Conservation (phyloP, 2,113 vertebrate genomes). For the human region DNA sequence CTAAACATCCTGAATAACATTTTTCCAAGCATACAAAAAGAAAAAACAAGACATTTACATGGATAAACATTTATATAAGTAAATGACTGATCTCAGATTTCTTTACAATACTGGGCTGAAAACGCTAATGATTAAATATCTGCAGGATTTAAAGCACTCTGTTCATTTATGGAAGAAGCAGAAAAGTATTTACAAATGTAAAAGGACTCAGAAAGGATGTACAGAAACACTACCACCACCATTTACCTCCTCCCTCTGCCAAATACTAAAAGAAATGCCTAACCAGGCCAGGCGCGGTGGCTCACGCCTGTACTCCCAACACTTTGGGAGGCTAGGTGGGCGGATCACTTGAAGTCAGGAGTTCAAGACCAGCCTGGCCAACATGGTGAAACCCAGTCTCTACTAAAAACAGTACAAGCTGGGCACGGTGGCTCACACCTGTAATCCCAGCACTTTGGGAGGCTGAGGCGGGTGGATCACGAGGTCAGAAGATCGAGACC, state of each 20-base stretch:
- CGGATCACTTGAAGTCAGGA: too few relatives aligned
- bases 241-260: neutral
- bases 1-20: neutral
- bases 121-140: neutral
- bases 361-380: too few relatives aligned
- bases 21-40: constrained; percentile 10
- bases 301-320: too few relatives aligned
- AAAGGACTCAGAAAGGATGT: neutral
- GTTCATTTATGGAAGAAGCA: neutral
- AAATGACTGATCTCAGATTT: constrained; percentile 26
- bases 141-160: neutral
- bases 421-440: too few relatives aligned
- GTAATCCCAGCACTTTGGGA: too few relatives aligned
- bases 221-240: neutral
- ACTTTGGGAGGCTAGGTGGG: too few relatives aligned
- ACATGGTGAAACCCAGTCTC: too few relatives aligned
- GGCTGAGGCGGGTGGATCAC: too few relatives aligned
- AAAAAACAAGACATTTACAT: neutral
- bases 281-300: too few relatives aligned
- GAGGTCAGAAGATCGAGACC: too few relatives aligned
- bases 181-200: neutral
- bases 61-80: neutral
- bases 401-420: too few relatives aligned
- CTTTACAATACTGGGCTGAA: neutral
- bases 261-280: neutral